Evolutionary conservation across 2,797 vertebrate genomes (phyloP), one percentile per base, ranked within the genome.

Genomic region (Cuculus canorus): DNA sequence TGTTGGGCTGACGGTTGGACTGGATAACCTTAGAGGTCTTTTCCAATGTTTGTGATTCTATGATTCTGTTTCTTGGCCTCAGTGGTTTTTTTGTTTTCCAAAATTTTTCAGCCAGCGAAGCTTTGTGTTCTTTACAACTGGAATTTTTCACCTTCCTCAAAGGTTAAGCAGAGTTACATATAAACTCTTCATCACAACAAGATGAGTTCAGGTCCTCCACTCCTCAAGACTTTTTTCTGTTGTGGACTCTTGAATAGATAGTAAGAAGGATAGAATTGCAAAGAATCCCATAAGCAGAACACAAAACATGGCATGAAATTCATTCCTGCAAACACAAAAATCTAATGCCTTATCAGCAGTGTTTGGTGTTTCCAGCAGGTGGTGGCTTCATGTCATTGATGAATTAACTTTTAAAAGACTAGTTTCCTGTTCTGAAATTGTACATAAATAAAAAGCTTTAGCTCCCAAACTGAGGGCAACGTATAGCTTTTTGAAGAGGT

Each of bases 371-470:
- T 60, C 39, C 64, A 54, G 45, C 3, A 21, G 72, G 82, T 84
- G 66, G 47, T 45, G 72, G 87, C 68, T 96, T 92, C 43, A 88
- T 52, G 53, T 72, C 91, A 94, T 54, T 56, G 69, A 91, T 27
- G 23, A 41, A 56, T 81, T 87, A 60, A 73, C 69, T 92, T 54
- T 23, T 59, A 65, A 61, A 27, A 63, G 77, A 63, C 75, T 80
- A 77, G 48, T 14, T 19, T 30, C 5, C 59, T 88, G 84, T 91
- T 69, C 86, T 33, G 63, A 90, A 76, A 76, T 13, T 45, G 32
- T 78, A 45, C 65, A 82, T 63, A 54, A 48, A 64, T 14, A 70
- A 90, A 90, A 88, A 77, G 19, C 39, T 66, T 86, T n/a, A 88
- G 72, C 32, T 90, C 27, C 60, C 22, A 61, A 68, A 47, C 39